A percentile compares a stretch with the other conserved stretches of the same genome.
phyloP scores from a whole-genome alignment of 2,113 vertebrate species.

The Oxyura jamaicensis region DNA sequence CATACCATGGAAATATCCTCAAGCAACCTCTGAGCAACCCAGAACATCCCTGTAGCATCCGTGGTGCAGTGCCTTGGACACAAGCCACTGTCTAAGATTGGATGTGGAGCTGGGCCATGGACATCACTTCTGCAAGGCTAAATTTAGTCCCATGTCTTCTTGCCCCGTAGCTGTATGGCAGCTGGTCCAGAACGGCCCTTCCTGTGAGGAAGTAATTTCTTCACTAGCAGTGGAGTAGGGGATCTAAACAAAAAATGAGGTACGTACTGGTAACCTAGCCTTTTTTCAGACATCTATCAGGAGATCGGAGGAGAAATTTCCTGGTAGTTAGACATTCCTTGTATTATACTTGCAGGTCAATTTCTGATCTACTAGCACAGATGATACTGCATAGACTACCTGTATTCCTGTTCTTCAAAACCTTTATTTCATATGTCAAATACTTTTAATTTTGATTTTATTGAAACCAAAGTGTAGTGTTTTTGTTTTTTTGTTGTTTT shows the following conservation, averaged over 20 bases:
- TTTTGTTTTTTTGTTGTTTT: no score
- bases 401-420: not conserved
- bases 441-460: not conserved
- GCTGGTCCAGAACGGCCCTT: not conserved
- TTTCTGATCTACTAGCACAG: not conserved
- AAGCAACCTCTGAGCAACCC: not conserved
- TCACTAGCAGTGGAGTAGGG: not conserved
- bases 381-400: not conserved
- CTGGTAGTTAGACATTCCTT: not conserved
- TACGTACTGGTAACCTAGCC: not conserved
- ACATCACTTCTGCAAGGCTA: not conserved
- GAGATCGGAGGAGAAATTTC: not conserved
- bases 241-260: not conserved
- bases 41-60: not conserved
- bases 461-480: not conserved
- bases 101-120: fast-evolving
- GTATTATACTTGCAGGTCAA: not conserved
- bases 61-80: not conserved
- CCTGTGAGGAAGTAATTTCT: not conserved
- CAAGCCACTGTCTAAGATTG: not conserved
- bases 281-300: not conserved
- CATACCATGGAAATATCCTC: not conserved
- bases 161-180: not conserved
- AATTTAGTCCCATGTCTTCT: not conserved
- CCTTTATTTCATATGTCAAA: not conserved